Base-by-base conservation (phyloP, 2,113 vertebrate species). In the Spea multiplicata region DNA sequence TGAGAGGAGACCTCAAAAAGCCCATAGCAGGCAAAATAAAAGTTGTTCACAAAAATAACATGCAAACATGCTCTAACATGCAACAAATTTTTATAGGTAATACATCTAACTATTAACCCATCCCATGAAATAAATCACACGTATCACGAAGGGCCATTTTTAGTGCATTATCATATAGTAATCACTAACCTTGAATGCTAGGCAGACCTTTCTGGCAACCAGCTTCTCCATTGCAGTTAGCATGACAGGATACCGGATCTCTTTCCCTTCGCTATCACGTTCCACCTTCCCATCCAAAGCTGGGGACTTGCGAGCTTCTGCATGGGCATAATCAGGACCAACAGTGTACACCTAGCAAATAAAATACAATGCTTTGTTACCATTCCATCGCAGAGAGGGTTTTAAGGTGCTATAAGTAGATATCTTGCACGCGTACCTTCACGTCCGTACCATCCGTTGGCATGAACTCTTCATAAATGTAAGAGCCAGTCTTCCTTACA, bases 381-480 rank as follows among this genome's bases (percentile, higher is more conserved):
- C 2, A n/a, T 71, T 4, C 17, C n/a, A 44, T 12, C 17, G 14
- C 6, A 44, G 44, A 48, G 5, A 48, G 8, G n/a, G 53, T 71
- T 6, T 53, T 16, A 50, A 14, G 44, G 8, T 12, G 44, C 57
- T 3, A 2, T 44, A 10, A 3, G 6, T 2, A 7, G 4, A 66
- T 66, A 10, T 59, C 47, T 14, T 48, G 45, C 62, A 13, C 59
- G 50, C 83, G 71, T 86, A 99, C 97, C 96, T 99, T 99, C 8
- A 99, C 97, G 83, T 99, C 97, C 0, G 97, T 99, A 82, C 97
- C 97, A 65, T 99, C 97, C 0, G 97, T 99, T 8, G 97, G 95
- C 97, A 99, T 99, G 86, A 99, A 99, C 81, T 99, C 97, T 84
- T 99, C 97, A 17, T 99, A 99, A 84, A 99, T 99, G 88, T 99